A percentile compares a stretch with the other conserved stretches of the same genome.
phyloP scores from a whole-genome alignment of 30 jellyfish, hydroid and myxozoan species.

The Hydra vulgaris region DNA sequence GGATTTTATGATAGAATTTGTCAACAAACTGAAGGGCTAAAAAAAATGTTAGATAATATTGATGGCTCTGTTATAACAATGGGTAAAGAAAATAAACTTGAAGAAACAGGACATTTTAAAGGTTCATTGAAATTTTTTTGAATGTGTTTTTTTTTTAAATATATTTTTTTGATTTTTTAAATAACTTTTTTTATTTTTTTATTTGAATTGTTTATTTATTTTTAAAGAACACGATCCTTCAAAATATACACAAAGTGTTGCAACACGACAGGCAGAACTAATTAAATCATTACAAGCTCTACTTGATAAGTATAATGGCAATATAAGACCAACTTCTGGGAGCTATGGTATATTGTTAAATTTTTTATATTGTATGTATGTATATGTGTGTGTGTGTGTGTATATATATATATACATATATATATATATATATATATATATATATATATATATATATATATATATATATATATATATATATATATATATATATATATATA shows the following conservation, averaged over 20 bases:
- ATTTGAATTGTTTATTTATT: too few relatives aligned
- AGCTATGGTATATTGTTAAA: background rate
- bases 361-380: too few relatives aligned
- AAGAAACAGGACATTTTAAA: background rate
- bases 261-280: slow-evolving; percentile 50
- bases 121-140: too few relatives aligned
- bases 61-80: slow-evolving; percentile 46
- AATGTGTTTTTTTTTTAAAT: background rate
- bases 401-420: too few relatives aligned
- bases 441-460: too few relatives aligned
- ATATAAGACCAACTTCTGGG: slow-evolving; percentile 14
- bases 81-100: background rate
- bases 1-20: slow-evolving; percentile 95
- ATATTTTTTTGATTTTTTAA: background rate
- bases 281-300: slow-evolving; percentile 54
- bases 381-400: too few relatives aligned
- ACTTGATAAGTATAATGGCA: slow-evolving; percentile 18
- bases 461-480: too few relatives aligned
- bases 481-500: too few relatives aligned
- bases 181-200: too few relatives aligned
- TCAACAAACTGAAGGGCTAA: slow-evolving; percentile 96
- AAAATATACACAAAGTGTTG: slow-evolving; percentile 3
- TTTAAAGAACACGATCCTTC: background rate
- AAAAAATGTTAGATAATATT: slow-evolving; percentile 70
- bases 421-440: too few relatives aligned